A percentile compares a stretch with the other conserved stretches of the same genome.
phyloP scores from a whole-genome alignment of 2,888 invertebrate species.

The Pheosia tremula region DNA sequence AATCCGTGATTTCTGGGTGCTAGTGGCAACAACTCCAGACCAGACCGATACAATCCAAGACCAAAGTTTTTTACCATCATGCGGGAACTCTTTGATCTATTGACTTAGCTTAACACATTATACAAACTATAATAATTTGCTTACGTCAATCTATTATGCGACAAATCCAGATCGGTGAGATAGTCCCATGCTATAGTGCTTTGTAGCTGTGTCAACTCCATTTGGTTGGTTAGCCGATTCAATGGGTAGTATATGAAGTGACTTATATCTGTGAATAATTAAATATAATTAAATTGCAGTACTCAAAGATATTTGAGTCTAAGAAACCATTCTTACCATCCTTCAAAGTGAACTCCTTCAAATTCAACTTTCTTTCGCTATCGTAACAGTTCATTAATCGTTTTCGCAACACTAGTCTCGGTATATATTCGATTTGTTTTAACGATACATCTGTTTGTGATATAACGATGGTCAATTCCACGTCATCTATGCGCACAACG shows the following conservation, averaged over 20 bases:
- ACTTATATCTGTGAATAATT: conserved; percentile 61
- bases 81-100: too few species aligned
- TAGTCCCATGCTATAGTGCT: conserved; percentile 51
- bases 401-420: conserved; percentile 56
- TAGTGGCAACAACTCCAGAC: too few species aligned
- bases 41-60: too few species aligned
- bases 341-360: conserved; percentile 60
- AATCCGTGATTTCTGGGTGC: too few species aligned
- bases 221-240: conserved; percentile 55
- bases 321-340: conserved; percentile 47
- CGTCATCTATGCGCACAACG: conserved; percentile 46
- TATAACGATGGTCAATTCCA: conserved; percentile 51
- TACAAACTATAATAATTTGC: conserved; percentile 29
- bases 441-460: conserved; percentile 33
- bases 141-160: conserved; percentile 67
- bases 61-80: too few species aligned
- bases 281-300: too few species aligned
- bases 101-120: too few species aligned
- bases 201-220: conserved; percentile 53
- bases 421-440: conserved; percentile 57
- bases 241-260: conserved; percentile 74
- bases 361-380: conserved; percentile 44
- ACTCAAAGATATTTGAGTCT: too few species aligned
- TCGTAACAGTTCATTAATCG: conserved; percentile 39
- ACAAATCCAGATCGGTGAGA: conserved; percentile 61